These are phyloP conservation scores for Aplodontia rufa DNA, from an alignment of 2,113 vertebrate genomes.

Conservation along the genomic window DNA sequence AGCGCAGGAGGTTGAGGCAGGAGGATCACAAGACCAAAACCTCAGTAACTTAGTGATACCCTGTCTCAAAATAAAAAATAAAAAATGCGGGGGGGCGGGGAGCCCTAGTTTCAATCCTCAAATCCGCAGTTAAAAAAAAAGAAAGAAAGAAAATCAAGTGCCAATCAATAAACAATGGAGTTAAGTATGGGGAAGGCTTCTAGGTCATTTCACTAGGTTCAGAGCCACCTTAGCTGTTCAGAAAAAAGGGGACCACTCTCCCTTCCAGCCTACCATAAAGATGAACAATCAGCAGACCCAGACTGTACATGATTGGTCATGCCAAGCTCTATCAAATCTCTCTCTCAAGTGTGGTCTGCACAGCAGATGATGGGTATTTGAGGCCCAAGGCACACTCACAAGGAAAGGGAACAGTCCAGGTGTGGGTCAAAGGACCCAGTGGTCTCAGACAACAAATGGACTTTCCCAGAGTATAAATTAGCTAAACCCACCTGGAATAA, in stretches of 20 bases:
- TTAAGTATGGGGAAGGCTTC: background rate
- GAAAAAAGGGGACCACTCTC: background rate
- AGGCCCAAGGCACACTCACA: background rate
- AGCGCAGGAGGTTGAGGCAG: no score
- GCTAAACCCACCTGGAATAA: background rate
- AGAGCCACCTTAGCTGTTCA: background rate
- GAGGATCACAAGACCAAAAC: no score
- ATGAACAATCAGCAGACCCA: background rate
- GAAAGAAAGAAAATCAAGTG: background rate
- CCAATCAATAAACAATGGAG: background rate
- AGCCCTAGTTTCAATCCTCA: no score
- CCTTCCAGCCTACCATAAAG: background rate
- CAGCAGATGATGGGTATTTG: background rate
- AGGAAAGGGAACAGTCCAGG: background rate
- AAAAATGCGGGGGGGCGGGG: no score
- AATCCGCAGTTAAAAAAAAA: no score
- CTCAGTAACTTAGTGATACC: no score
- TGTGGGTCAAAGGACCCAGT: background rate
- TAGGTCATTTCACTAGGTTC: background rate
- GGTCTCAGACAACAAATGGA: slow-evolving; percentile 18
- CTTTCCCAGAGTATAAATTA: background rate
- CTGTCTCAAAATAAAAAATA: no score
- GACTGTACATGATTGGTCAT: background rate
- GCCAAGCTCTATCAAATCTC: slow-evolving; percentile 32
- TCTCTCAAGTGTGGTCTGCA: background rate